Conservation (phyloP, 2,797 vertebrate species). For the Pseudotriccus pelzelni region DNA sequence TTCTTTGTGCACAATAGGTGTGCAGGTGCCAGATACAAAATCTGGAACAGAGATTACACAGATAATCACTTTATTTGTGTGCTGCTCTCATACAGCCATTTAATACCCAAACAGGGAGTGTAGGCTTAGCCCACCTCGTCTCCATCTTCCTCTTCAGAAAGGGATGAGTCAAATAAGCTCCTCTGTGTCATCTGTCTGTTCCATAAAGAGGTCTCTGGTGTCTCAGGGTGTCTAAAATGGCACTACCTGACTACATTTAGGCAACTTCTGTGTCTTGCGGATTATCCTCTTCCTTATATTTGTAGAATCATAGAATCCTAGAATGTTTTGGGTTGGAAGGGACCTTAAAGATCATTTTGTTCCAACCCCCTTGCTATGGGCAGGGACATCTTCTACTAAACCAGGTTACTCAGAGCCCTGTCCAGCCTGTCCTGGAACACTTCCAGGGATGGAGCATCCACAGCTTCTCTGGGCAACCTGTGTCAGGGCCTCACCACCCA, state of each 20-base stretch:
- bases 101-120: not conserved
- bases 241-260: fast-evolving
- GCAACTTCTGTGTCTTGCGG: not conserved
- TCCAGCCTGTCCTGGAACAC: not conserved
- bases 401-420: not conserved
- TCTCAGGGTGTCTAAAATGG: not conserved
- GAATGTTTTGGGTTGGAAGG: not conserved
- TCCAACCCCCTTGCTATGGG: not conserved
- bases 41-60: not conserved
- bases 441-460: not conserved
- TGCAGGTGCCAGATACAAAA: not conserved
- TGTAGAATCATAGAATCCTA: not conserved
- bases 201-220: not conserved
- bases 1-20: not conserved
- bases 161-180: no score
- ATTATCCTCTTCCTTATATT: not conserved
- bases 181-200: not conserved
- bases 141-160: not conserved
- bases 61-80: not conserved
- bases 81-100: not conserved
- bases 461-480: not conserved
- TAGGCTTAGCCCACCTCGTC: not conserved
- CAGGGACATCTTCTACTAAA: not conserved
- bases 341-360: no score
- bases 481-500: not conserved